Conservation (phyloP, 2,888 invertebrate species). For the Spilosoma lubricipeda region DNA sequence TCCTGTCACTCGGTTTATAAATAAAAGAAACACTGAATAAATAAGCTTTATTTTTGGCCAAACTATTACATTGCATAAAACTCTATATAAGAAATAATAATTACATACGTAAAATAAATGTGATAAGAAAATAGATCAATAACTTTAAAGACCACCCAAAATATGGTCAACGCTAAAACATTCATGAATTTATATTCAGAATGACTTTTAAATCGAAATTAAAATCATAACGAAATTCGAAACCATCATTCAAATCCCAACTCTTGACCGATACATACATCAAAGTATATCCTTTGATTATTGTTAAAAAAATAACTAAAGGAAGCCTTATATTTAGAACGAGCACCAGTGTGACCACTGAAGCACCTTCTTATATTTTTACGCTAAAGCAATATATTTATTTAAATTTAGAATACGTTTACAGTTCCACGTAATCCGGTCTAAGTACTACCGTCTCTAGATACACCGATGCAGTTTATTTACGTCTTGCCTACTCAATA, state of each 20-base stretch:
- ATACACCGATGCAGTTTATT: constrained; percentile 32
- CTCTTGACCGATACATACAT: constrained; percentile 32
- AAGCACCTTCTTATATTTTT: constrained; percentile 64
- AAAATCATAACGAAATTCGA: not conserved
- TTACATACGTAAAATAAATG: constrained; percentile 59
- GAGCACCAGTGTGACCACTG: constrained; percentile 74
- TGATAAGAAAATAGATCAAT: constrained; percentile 42
- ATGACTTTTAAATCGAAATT: not conserved
- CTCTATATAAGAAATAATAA: constrained; percentile 66
- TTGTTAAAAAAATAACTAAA: constrained; percentile 48
- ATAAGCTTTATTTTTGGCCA: constrained; percentile 87
- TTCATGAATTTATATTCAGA: constrained; percentile 5
- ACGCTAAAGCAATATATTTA: constrained; percentile 52
- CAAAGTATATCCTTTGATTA: constrained; percentile 28
- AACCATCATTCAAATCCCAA: constrained; percentile 30
- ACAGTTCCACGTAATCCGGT: not conserved
- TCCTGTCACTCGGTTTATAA: constrained; percentile 22
- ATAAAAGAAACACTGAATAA: constrained; percentile 71
- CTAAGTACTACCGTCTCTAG: not conserved
- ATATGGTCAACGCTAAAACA: constrained; percentile 10
- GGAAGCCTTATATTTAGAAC: constrained; percentile 61
- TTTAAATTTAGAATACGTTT: constrained; percentile 38
- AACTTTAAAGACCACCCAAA: constrained; percentile 23
- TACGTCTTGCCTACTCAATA: constrained; percentile 10
- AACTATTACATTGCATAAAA: constrained; percentile 82